phyloP scores from a whole-genome alignment of 2,888 invertebrate species.

The Hirudinaria manillensis region DNA sequence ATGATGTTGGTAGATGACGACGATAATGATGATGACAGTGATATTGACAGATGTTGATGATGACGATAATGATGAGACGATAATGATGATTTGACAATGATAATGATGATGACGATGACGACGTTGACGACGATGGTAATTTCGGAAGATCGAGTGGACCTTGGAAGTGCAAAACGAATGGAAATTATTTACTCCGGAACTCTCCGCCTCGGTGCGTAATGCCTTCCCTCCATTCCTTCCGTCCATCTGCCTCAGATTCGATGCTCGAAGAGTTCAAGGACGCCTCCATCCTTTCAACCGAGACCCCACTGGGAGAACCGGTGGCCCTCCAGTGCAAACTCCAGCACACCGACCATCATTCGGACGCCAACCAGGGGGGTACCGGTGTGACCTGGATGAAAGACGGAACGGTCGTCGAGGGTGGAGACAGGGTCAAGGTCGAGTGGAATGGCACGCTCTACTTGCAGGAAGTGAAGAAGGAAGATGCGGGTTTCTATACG shows the following conservation, averaged over 20 bases:
- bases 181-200: too few relatives aligned
- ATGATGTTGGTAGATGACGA: background rate
- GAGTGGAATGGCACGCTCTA: constrained; percentile 11
- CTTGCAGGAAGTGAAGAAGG: background rate
- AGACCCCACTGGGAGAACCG: constrained; percentile 17
- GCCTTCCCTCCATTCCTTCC: too few relatives aligned
- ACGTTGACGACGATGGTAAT: background rate
- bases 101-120: background rate
- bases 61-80: background rate
- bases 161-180: too few relatives aligned
- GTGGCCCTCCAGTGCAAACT: constrained; percentile 17
- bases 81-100: constrained; percentile 8
- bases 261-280: too few relatives aligned
- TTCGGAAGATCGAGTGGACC: background rate
- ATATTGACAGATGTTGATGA: constrained; percentile 3
- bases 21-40: constrained; percentile 9
- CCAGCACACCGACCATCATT: background rate
- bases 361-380: background rate
- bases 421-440: constrained; percentile 12
- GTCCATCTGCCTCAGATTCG: too few relatives aligned
- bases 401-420: background rate
- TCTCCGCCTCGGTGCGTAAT: too few relatives aligned
- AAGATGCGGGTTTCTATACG: constrained; percentile 11
- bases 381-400: constrained; percentile 24
- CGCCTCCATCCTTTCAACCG: background rate